phyloP scores from a whole-genome alignment of 2,888 invertebrate genomes.

The Erebia aethiops region DNA sequence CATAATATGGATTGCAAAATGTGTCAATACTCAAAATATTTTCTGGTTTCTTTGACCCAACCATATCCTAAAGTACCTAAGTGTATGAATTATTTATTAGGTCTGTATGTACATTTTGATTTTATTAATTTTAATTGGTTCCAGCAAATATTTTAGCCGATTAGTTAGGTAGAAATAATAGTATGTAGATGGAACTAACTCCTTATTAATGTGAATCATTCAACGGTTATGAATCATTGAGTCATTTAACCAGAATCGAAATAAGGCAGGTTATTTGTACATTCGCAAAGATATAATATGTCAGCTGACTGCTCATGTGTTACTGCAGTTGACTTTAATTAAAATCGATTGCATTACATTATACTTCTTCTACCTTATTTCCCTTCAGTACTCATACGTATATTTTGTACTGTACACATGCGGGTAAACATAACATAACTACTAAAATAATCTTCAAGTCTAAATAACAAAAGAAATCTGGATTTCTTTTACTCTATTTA shows the following conservation, averaged over 20 bases:
- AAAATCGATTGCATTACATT: too few relatives aligned
- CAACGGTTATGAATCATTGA: conserved; percentile 2
- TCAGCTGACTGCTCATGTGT: background rate
- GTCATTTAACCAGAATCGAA: background rate
- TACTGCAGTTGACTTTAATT: background rate
- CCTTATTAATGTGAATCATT: conserved; percentile 10
- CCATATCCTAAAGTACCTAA: background rate
- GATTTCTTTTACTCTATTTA: too few relatives aligned
- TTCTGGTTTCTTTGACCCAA: background rate
- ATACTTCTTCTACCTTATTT: too few relatives aligned
- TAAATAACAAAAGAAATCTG: background rate
- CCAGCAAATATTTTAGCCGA: background rate
- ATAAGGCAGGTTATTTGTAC: conserved; percentile 4
- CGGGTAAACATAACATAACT: too few relatives aligned
- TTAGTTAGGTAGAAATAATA: background rate
- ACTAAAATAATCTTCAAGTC: background rate
- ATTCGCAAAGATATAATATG: background rate
- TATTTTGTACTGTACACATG: too few relatives aligned
- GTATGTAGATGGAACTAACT: background rate
- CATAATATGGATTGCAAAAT: background rate
- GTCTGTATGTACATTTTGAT: background rate
- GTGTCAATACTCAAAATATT: background rate
- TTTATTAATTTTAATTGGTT: background rate
- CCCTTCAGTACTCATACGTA: too few relatives aligned
- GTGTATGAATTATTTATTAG: background rate